Conservation (phyloP, 2,113 vertebrate species). For the Zapornia atra region DNA sequence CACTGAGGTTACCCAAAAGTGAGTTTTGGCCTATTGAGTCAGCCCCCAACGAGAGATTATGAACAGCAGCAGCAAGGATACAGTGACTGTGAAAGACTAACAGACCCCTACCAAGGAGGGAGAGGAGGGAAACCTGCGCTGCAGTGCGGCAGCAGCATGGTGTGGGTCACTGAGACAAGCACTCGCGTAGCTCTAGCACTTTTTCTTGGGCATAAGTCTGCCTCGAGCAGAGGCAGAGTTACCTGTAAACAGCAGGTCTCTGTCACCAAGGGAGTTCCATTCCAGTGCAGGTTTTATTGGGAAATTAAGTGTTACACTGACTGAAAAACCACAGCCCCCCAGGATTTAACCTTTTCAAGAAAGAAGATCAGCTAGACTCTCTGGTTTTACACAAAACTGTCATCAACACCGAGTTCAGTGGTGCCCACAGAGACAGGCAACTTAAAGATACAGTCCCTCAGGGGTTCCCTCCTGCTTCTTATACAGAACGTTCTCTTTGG, state of each 20-base stretch:
- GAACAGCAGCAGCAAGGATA: neutral
- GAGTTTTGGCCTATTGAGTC: neutral
- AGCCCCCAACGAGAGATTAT: neutral
- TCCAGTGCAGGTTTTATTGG: conserved; percentile 72
- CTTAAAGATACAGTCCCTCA: conserved; percentile 88
- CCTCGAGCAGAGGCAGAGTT: neutral
- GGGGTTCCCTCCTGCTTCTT: conserved; percentile 99
- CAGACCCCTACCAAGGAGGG: no score
- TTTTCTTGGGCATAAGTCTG: neutral
- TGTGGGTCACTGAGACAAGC: neutral
- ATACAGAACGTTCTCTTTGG: conserved; percentile 97
- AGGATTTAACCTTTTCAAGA: neutral
- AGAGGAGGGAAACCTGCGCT: no score
- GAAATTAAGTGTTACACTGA: conserved; percentile 2
- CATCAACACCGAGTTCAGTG: neutral
- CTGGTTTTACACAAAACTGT: neutral
- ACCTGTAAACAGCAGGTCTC: neutral
- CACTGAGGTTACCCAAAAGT: neutral
- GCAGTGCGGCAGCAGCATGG: rapidly evolving
- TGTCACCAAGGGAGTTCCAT: neutral
- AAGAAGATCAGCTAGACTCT: neutral
- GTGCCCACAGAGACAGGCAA: neutral
- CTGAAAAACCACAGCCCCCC: neutral
- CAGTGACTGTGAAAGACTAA: neutral
- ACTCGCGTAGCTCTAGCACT: rapidly evolving